Percentiles rank a stretch among this genome's conserved stretches.
These are phyloP conservation scores for Chelonus insularis DNA, from an alignment of 1,140 invertebrate genomes.

Conservation along the genomic window DNA sequence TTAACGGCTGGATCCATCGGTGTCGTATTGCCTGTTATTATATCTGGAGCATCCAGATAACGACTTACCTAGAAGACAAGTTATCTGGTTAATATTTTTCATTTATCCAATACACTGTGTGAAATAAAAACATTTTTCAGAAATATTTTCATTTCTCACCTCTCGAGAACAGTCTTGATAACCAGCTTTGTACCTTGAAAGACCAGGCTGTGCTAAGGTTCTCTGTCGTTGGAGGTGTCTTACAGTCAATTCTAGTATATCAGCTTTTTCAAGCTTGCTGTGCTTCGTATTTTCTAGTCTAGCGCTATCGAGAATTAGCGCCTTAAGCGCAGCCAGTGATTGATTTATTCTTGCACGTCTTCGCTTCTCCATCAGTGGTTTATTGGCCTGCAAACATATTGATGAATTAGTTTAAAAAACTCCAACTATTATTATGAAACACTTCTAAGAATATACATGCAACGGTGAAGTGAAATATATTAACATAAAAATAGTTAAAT, in stretches of 20 bases:
- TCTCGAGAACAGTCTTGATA: conserved; percentile 82
- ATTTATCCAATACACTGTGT: too few species aligned
- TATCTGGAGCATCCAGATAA: conserved; percentile 69
- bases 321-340: conserved; percentile 83
- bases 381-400: conserved; percentile 85
- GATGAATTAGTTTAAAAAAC: too few species aligned
- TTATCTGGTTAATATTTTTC: too few species aligned
- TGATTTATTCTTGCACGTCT: conserved; percentile 86
- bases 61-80: conserved; percentile 58
- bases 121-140: background rate
- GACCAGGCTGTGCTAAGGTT: conserved; percentile 64
- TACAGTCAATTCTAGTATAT: conserved; percentile 90
- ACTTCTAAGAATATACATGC: too few species aligned
- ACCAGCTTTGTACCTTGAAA: conserved; percentile 70
- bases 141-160: too few species aligned
- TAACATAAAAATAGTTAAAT: too few species aligned
- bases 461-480: too few species aligned
- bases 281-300: conserved; percentile 74
- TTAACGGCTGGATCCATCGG: conserved; percentile 70
- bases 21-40: conserved; percentile 66
- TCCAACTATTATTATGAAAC: too few species aligned
- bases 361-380: conserved; percentile 91
- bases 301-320: conserved; percentile 75
- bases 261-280: conserved; percentile 88
- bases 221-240: conserved; percentile 79